Percentiles rank a stretch among this genome's conserved stretches.
These are phyloP conservation scores for Steinernema hermaphroditum DNA, from an alignment of 2,888 invertebrate species.

Conservation along the genomic window DNA sequence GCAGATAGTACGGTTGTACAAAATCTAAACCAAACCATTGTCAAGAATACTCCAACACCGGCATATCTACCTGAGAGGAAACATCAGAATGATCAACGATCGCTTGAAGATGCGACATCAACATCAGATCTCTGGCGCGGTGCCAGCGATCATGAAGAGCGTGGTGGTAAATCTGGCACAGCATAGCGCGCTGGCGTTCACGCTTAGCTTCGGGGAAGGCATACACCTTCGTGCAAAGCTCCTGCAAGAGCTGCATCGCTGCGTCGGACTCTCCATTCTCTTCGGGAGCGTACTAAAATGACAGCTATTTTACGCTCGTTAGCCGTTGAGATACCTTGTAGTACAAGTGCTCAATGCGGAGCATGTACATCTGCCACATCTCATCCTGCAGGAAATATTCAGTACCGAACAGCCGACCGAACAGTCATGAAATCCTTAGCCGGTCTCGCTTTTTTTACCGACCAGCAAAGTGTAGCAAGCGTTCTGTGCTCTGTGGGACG, in stretches of 20 bases:
- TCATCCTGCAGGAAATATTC: slow-evolving; percentile 72
- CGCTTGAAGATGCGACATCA: slow-evolving; percentile 98
- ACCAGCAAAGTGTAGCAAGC: no score
- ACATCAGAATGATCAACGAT: slow-evolving; percentile 97
- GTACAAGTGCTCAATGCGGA: slow-evolving; percentile 95
- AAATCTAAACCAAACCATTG: slow-evolving; percentile 71
- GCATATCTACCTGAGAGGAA: slow-evolving; percentile 76
- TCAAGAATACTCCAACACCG: no score
- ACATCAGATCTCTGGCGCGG: slow-evolving; percentile 82
- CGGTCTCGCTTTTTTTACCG: no score
- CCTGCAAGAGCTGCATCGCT: slow-evolving; percentile 75
- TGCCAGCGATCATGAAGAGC: slow-evolving; percentile 95
- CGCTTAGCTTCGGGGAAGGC: slow-evolving; percentile 76
- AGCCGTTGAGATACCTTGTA: slow-evolving; percentile 75
- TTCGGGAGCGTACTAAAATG: slow-evolving; percentile 41
- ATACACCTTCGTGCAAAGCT: slow-evolving; percentile 91
- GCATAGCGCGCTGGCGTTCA: slow-evolving; percentile 91
- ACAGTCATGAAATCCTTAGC: no score
- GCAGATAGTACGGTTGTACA: slow-evolving; percentile 97
- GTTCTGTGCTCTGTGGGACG: no score
- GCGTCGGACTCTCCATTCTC: slow-evolving; percentile 46
- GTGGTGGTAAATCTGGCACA: slow-evolving; percentile 97
- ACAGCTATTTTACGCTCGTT: neutral
- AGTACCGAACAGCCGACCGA: no score
- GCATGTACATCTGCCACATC: slow-evolving; percentile 87